Conservation (phyloP, 1,140 invertebrate species). For the Holcopasites calliopsidis region DNA sequence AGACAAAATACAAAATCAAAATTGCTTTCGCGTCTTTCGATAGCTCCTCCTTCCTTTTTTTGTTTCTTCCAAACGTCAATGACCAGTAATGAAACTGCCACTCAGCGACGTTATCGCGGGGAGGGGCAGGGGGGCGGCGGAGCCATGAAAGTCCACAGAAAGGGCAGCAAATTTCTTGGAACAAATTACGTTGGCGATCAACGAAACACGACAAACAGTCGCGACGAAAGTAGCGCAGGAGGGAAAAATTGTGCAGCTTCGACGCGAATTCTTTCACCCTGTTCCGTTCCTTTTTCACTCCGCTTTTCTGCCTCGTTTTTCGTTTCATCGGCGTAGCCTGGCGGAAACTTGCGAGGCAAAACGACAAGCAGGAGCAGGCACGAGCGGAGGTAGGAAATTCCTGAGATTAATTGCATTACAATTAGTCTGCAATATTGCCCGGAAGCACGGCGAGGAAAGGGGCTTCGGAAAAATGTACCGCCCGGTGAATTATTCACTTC, state of each 20-base stretch:
- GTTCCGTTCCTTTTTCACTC: not conserved
- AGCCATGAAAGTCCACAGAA: not conserved
- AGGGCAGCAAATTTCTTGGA: not conserved
- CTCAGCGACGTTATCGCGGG: conserved; percentile 5
- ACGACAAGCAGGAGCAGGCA: not conserved
- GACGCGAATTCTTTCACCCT: conserved; percentile 7
- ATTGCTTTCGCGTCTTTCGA: not conserved
- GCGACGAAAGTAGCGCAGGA: not conserved
- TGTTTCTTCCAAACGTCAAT: not conserved
- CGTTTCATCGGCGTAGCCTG: not conserved
- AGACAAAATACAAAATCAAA: too few species aligned
- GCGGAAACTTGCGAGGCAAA: conserved; percentile 3
- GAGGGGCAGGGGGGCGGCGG: too few species aligned
- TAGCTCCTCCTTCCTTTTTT: not conserved
- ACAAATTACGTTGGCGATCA: conserved; percentile 21
- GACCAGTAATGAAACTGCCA: conserved; percentile 32
- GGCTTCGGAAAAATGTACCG: not conserved
- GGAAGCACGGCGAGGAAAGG: conserved; percentile 1
- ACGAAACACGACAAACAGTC: not conserved
- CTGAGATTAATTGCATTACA: conserved; percentile 19
- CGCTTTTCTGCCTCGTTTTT: not conserved
- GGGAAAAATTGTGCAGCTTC: conserved; percentile 8
- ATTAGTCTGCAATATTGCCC: conserved; percentile 12
- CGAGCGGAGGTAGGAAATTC: not conserved
- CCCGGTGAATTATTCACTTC: conserved; percentile 3